A percentile compares a stretch with the other conserved stretches of the same genome.
Conservation (phyloP, 92 coral and sea anemone species). For the Epizoanthus scotinus region DNA sequence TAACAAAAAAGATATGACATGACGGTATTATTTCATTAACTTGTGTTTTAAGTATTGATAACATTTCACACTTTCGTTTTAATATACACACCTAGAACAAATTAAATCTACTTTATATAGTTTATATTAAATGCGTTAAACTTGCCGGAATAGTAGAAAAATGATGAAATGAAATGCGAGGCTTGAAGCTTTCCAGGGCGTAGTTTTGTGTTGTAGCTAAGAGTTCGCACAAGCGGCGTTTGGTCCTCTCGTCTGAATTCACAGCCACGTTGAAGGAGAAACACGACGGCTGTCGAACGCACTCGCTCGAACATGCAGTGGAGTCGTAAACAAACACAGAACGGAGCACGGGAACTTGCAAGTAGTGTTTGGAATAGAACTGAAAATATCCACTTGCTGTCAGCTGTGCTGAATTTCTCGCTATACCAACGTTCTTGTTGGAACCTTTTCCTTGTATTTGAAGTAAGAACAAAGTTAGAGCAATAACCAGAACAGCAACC, state of each 20-base stretch:
- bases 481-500: too few species aligned
- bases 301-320: not conserved
- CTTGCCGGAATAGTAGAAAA: slow-evolving; percentile 13
- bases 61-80: too few species aligned
- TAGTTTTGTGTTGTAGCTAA: not conserved
- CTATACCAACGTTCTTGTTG: not conserved
- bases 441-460: not conserved
- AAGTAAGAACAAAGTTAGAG: not conserved
- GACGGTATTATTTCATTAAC: too few species aligned
- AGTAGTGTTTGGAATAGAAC: slow-evolving; percentile 9
- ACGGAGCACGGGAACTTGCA: slow-evolving; percentile 20
- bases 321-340: slow-evolving; percentile 16
- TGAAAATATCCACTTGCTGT: slow-evolving; percentile 12
- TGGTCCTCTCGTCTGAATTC: not conserved
- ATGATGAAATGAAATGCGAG: slow-evolving; percentile 8
- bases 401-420: not conserved
- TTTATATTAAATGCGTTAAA: too few species aligned
- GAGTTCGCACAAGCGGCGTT: slow-evolving; percentile 22
- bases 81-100: not conserved
- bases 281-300: not conserved
- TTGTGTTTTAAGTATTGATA: too few species aligned
- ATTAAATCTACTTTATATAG: not conserved
- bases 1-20: too few species aligned
- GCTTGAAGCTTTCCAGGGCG: not conserved
- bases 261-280: slow-evolving; percentile 31